These are phyloP conservation scores for Eubucco bourcierii DNA, from an alignment of 2,113 vertebrate genomes.

Conservation along the genomic window DNA sequence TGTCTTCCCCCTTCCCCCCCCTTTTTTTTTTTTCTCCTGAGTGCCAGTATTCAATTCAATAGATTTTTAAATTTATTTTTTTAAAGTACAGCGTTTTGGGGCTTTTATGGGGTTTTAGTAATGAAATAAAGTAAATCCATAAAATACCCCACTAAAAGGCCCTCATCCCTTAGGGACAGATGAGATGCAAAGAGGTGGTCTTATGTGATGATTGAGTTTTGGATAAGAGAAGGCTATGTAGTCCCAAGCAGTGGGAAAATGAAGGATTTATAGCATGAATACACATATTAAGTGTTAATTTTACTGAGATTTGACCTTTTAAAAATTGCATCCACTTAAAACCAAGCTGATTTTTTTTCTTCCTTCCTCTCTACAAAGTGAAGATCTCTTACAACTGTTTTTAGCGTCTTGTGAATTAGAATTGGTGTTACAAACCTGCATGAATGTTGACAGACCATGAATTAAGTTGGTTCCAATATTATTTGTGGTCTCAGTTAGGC, in stretches of 20 bases:
- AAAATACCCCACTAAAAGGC: neutral
- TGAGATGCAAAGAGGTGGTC: neutral
- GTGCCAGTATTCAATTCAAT: neutral
- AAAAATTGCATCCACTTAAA: neutral
- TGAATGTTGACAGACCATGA: conserved; percentile 37
- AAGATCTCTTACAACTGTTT: conserved; percentile 32
- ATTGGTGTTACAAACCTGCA: neutral
- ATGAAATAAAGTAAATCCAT: neutral
- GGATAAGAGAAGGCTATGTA: neutral
- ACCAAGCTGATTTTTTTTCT: neutral
- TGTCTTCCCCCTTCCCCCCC: too few relatives aligned
- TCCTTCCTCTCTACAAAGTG: neutral
- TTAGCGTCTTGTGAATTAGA: conserved; percentile 25
- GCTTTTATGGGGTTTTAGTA: neutral
- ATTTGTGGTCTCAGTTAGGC: conserved; percentile 36
- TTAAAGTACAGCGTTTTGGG: neutral
- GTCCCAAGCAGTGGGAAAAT: neutral
- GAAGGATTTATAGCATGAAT: neutral
- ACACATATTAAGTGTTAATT: neutral
- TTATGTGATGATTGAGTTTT: neutral
- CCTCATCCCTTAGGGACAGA: neutral
- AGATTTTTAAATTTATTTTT: neutral
- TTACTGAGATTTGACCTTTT: neutral
- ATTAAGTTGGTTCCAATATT: neutral
- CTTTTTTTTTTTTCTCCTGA: too few relatives aligned